Evolutionary conservation across 2,797 vertebrate genomes (phyloP).

Genomic region (Alfaro cultratus): DNA sequence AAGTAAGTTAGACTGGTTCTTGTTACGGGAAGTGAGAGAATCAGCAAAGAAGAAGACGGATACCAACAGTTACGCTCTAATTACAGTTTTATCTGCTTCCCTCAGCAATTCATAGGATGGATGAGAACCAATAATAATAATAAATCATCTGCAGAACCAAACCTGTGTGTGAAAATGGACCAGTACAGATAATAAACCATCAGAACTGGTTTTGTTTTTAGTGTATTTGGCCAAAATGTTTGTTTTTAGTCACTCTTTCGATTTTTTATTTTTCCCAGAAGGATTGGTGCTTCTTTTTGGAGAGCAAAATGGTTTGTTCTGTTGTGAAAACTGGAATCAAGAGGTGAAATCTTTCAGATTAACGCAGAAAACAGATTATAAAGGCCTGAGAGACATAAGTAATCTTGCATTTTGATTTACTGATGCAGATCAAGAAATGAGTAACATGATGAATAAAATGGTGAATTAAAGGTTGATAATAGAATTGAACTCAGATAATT

Average conservation of each 20-base stretch:
- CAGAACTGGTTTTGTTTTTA: neutral
- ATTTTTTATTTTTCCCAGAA: neutral
- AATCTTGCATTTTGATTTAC: too few relatives aligned
- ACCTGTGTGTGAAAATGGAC: conserved; percentile 39
- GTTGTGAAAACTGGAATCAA: too few relatives aligned
- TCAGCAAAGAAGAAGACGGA: conserved; percentile 43
- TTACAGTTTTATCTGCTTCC: conserved; percentile 68
- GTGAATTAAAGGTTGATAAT: too few relatives aligned
- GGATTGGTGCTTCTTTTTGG: neutral
- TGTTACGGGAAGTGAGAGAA: conserved; percentile 30
- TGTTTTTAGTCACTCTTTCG: neutral
- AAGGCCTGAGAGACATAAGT: too few relatives aligned
- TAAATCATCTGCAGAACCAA: conserved; percentile 41
- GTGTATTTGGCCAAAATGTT: neutral
- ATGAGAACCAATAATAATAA: conserved; percentile 36
- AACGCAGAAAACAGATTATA: too few relatives aligned
- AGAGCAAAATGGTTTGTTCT: neutral
- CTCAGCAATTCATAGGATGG: conserved; percentile 62
- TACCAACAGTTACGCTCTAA: conserved; percentile 55
- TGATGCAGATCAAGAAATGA: too few relatives aligned
- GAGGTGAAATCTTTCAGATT: too few relatives aligned
- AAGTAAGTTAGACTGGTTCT: neutral
- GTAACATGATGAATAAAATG: too few relatives aligned
- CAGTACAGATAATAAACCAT: neutral
- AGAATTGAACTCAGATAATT: too few relatives aligned